Evolutionary conservation across 2,797 vertebrate genomes (phyloP).

Genomic region (Pseudocheirus occidentalis): DNA sequence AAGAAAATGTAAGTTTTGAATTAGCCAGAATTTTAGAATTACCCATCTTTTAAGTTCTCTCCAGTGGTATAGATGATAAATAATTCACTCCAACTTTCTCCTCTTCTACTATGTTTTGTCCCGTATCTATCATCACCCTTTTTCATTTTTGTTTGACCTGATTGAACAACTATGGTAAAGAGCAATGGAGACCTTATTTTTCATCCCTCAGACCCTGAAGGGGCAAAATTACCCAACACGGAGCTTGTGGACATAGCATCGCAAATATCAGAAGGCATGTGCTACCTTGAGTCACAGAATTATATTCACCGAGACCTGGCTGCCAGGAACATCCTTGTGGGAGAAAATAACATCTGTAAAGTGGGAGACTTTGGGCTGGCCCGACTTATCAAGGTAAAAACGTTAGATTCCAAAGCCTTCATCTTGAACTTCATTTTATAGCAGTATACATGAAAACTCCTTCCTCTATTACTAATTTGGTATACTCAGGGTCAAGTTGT

Average conservation of each 20-base stretch:
- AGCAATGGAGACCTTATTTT: background rate
- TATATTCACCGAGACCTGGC: conserved; percentile 91
- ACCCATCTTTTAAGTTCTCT: background rate
- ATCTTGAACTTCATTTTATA: background rate
- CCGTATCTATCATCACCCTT: background rate
- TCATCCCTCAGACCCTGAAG: conserved; percentile 82
- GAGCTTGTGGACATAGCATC: conserved; percentile 85
- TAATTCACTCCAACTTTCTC: background rate
- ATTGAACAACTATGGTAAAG: background rate
- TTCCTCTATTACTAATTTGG: background rate
- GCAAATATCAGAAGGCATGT: conserved; percentile 91
- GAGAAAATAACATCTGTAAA: conserved; percentile 89
- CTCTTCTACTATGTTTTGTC: background rate
- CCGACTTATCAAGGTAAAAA: conserved; percentile 88
- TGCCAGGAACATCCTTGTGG: conserved; percentile 90
- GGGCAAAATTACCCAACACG: conserved; percentile 63
- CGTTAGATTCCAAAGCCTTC: background rate
- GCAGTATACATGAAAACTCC: background rate
- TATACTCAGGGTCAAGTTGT: background rate
- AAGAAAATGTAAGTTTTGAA: background rate
- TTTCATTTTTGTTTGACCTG: background rate
- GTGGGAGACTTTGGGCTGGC: conserved; percentile 93
- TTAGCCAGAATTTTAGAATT: background rate
- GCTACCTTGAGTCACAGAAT: conserved; percentile 88
- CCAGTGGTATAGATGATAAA: background rate